A percentile compares a stretch with the other conserved stretches of the same genome.
These are phyloP conservation scores for Xenotilapia longispinis DNA, from an alignment of 2,113 vertebrate species.

Conservation along the genomic window DNA sequence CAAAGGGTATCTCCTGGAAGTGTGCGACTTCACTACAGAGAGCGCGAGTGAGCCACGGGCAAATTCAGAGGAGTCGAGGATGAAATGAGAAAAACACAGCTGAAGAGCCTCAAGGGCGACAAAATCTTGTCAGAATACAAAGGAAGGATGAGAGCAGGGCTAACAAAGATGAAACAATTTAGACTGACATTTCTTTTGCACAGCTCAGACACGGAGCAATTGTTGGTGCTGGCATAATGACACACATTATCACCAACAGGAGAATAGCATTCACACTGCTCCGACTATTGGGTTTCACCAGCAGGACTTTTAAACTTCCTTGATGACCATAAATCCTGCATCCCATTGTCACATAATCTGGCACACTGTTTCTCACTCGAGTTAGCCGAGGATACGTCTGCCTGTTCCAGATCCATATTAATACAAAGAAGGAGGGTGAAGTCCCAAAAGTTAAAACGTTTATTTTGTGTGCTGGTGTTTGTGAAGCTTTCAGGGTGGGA, in stretches of 20 bases:
- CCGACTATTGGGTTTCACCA: neutral
- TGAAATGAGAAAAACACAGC: neutral
- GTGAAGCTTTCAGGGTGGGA: neutral
- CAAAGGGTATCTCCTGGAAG: constrained; percentile 17
- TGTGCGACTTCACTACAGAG: neutral
- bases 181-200: constrained; percentile 5
- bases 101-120: constrained; percentile 8
- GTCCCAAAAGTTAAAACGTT: constrained; percentile 25
- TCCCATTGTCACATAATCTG: neutral
- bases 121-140: constrained; percentile 17
- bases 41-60: neutral
- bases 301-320: neutral
- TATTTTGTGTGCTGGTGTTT: neutral
- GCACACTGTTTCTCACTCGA: neutral
- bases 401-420: neutral
- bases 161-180: constrained; percentile 9
- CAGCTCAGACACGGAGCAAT: neutral
- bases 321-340: neutral
- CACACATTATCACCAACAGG: constrained; percentile 17
- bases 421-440: neutral
- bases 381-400: neutral
- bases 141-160: constrained; percentile 5
- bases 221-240: constrained; percentile 12
- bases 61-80: neutral
- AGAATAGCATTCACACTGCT: neutral